Percentiles rank a stretch among this genome's conserved stretches.
Evolutionary conservation across 1,140 invertebrate species (phyloP).

Genomic region (Drosophila jambulina): DNA sequence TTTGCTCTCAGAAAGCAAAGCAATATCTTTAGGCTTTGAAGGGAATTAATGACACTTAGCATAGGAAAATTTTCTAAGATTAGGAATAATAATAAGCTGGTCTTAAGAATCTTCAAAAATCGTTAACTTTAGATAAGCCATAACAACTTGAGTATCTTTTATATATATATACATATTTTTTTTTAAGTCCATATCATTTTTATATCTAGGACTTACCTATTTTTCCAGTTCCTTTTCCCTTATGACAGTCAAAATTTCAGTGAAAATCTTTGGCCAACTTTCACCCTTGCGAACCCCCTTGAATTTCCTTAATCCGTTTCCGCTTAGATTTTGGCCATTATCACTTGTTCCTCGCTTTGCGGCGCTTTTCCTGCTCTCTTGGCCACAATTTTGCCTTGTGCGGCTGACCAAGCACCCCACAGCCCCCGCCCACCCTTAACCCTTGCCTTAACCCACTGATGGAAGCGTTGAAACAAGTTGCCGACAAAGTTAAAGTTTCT

Average conservation of each 20-base stretch:
- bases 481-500: slow-evolving; percentile 70
- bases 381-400: slow-evolving; percentile 73
- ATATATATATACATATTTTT: no score
- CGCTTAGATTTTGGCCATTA: slow-evolving; percentile 43
- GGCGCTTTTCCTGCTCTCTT: slow-evolving; percentile 50
- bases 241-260: not conserved
- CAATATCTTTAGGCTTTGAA: slow-evolving; percentile 36
- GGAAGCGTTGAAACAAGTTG: slow-evolving; percentile 63
- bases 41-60: slow-evolving; percentile 2
- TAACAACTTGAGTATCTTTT: no score
- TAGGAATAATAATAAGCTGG: slow-evolving; percentile 7
- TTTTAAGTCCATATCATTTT: no score
- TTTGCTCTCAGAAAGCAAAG: slow-evolving; percentile 24
- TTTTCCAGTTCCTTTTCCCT: not conserved
- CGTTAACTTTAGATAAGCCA: not conserved
- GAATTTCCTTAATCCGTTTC: slow-evolving; percentile 12
- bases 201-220: no score
- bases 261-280: slow-evolving; percentile 7
- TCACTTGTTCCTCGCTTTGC: slow-evolving; percentile 62
- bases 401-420: slow-evolving; percentile 36
- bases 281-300: not conserved
- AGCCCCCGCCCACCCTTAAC: not conserved
- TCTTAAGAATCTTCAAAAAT: no score
- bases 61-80: not conserved
- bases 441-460: not conserved